phyloP scores from a whole-genome alignment of 2,113 vertebrate species.

The Craseonycteris thonglongyai region DNA sequence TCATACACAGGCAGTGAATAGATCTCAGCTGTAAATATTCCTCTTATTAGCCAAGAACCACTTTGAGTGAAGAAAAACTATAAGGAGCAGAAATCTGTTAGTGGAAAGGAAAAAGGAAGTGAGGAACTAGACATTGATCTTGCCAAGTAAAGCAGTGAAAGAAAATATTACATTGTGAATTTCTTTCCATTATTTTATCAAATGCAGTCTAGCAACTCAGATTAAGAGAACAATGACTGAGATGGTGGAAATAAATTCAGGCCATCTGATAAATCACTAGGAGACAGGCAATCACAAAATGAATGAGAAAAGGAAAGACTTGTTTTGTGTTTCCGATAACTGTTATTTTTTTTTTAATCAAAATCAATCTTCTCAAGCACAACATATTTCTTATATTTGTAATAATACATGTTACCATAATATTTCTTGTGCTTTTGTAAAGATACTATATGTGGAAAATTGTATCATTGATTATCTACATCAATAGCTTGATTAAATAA shows the following conservation, averaged over 20 bases:
- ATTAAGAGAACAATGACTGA: conserved; percentile 69
- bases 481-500: background rate
- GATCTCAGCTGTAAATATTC: background rate
- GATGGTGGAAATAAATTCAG: conserved; percentile 28
- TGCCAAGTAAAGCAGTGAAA: conserved; percentile 65
- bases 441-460: background rate
- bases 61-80: background rate
- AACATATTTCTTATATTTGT: background rate
- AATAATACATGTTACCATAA: background rate
- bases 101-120: conserved; percentile 66
- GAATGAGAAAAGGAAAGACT: conserved; percentile 19
- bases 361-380: background rate
- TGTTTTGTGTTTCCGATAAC: background rate
- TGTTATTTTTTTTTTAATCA: background rate
- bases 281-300: conserved; percentile 42
- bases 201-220: conserved; percentile 35
- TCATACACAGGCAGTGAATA: background rate
- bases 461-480: background rate
- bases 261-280: conserved; percentile 47
- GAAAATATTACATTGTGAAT: conserved; percentile 56
- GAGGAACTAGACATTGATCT: conserved; percentile 43
- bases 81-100: conserved; percentile 37
- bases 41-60: conserved; percentile 27
- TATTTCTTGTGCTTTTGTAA: background rate
- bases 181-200: conserved; percentile 69